Evolutionary conservation across 2,113 vertebrate genomes (phyloP), one percentile per base, ranked within the genome.

Genomic region (Corythornis cristatus): DNA sequence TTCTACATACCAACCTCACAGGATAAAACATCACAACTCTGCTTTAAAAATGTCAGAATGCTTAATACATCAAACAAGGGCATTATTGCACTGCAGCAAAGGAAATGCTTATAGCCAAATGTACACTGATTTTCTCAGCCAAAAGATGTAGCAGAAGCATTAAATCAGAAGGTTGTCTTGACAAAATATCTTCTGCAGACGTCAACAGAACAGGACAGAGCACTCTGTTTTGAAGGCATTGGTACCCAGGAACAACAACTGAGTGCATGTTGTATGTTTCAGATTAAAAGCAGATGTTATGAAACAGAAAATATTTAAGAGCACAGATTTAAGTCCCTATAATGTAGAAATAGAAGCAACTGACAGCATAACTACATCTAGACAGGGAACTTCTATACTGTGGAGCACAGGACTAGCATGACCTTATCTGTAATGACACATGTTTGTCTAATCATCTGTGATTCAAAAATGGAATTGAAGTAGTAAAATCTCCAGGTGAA

Each of bases 101-200:
- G 90, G 90, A 98, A 97, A 96, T 96, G 90, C 56, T 95, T 82
- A 85, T 93, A 90, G 93, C 74, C 42, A 92, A 93, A 31, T 83
- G 53, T n/a, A 51, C 8, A 7, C 57, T 33, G 79, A 83, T 45
- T 31, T 82, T 60, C 84, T 95, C 91, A 96, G 96, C 94, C 88
- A 93, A 91, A 95, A 91, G 93, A 91, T 96, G 51, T 68, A 80
- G 90, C 95, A 95, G 98, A 98, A 98, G 92, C 86, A 94, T 97
- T 96, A 95, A 98, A 97, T 98, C 97, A 98, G 96, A 98, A 98
- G 93, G 71, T 91, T 97, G 92, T 94, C 90, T 94, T 97, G 95
- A 94, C 95, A 95, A 94, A 94, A 79, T 82, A 82, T 95, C 94
- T 93, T 89, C 87, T 90, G 92, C 89, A 95, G 89, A 94, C 75